These are phyloP conservation scores for Abrostola tripartita DNA, from an alignment of 2,888 invertebrate genomes.

Conservation along the genomic window DNA sequence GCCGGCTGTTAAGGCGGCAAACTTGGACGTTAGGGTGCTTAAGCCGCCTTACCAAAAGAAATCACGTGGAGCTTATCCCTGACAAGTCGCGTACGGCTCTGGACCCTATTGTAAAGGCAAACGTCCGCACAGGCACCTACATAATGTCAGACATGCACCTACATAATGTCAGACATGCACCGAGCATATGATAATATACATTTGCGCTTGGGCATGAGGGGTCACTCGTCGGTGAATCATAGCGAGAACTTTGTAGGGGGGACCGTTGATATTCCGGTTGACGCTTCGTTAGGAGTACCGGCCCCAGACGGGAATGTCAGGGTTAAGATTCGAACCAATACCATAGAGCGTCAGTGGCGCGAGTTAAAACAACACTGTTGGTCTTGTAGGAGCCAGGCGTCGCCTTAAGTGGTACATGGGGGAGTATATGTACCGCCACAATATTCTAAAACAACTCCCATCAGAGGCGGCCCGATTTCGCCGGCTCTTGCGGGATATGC, in stretches of 20 bases:
- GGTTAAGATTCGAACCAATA: slow-evolving; percentile 13
- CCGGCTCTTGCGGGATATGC: too few relatives aligned
- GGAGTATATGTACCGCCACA: slow-evolving; percentile 44
- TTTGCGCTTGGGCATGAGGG: slow-evolving; percentile 6
- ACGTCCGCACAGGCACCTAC: slow-evolving; percentile 12
- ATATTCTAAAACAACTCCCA: slow-evolving; percentile 21
- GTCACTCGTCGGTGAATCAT: slow-evolving; percentile 8
- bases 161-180: slow-evolving; percentile 7
- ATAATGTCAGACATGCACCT: too few relatives aligned
- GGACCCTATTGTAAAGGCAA: background rate
- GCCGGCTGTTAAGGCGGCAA: too few relatives aligned
- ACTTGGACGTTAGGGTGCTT: slow-evolving; percentile 19
- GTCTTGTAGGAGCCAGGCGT: slow-evolving; percentile 37
- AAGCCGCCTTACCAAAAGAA: slow-evolving; percentile 3
- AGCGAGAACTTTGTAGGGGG: background rate
- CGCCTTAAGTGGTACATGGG: slow-evolving; percentile 47
- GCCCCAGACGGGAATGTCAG: slow-evolving; percentile 1
- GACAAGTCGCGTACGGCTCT: background rate
- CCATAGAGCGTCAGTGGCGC: slow-evolving; percentile 23
- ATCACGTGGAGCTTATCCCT: background rate
- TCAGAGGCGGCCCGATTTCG: slow-evolving; percentile 32
- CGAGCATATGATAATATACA: slow-evolving; percentile 1
- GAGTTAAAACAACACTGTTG: slow-evolving; percentile 42
- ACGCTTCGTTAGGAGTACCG: too few relatives aligned
- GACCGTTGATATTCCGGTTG: slow-evolving; percentile 2